Percentiles rank a stretch among this genome's conserved stretches.
These are phyloP conservation scores for Lepidocyrtinus sp. DNA, from an alignment of 2,888 invertebrate species.

Conservation along the genomic window DNA sequence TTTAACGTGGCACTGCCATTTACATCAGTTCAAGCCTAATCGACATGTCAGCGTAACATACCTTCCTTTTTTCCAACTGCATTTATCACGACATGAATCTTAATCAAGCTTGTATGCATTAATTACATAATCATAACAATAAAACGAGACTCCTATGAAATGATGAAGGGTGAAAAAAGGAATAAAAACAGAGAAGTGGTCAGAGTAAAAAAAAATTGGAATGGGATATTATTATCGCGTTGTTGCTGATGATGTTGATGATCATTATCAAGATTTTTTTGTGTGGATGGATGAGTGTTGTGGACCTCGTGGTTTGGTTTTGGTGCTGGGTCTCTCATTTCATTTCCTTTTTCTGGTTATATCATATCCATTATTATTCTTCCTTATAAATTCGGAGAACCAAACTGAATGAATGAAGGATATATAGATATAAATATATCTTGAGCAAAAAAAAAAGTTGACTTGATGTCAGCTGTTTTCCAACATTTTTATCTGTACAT, in stretches of 20 bases:
- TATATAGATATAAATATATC: conserved; percentile 14
- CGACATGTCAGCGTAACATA: conserved; percentile 7
- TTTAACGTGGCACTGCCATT: background rate
- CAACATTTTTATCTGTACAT: conserved; percentile 45
- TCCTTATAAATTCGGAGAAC: too few species aligned
- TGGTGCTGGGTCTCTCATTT: conserved; percentile 29
- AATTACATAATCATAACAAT: conserved; percentile 41
- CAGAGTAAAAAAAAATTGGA: conserved; percentile 28
- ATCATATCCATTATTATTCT: background rate
- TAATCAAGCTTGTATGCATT: conserved; percentile 39
- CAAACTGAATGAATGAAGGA: too few species aligned
- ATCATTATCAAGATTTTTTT: conserved; percentile 45
- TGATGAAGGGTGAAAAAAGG: conserved; percentile 12
- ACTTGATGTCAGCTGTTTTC: conserved; percentile 57
- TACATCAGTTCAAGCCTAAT: conserved; percentile 8
- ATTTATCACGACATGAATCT: conserved; percentile 47
- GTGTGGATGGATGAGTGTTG: background rate
- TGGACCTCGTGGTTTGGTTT: conserved; percentile 34
- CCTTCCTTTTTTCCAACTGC: conserved; percentile 22
- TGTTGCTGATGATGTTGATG: conserved; percentile 32
- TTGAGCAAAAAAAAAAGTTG: conserved; percentile 32
- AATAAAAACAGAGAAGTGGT: conserved; percentile 13
- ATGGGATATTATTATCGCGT: conserved; percentile 26
- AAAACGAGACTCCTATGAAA: conserved; percentile 6
- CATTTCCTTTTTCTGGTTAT: conserved; percentile 23